A percentile compares a stretch with the other conserved stretches of the same genome.
These are phyloP conservation scores for Lasiurus cinereus DNA, from an alignment of 2,113 vertebrate species.

Conservation along the genomic window DNA sequence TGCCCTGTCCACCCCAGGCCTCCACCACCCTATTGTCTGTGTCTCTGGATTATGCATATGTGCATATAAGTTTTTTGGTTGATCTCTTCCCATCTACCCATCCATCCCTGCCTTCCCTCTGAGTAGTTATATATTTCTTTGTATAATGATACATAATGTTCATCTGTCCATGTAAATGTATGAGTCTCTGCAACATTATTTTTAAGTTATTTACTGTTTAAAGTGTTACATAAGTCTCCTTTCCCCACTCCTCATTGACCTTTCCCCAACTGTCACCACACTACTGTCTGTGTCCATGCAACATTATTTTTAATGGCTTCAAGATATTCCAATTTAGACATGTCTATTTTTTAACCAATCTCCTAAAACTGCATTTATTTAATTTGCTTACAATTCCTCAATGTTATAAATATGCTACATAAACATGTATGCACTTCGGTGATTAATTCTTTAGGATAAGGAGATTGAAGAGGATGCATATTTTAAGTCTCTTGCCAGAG, in stretches of 20 bases:
- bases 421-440: not conserved
- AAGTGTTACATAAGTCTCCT: no score
- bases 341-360: conserved; percentile 8
- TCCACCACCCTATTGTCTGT: no score
- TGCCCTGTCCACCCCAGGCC: no score
- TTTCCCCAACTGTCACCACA: no score
- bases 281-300: not conserved
- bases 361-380: conserved; percentile 16
- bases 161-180: not conserved
- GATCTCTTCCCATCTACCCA: no score
- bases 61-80: no score
- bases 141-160: not conserved
- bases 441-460: conserved; percentile 8
- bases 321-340: not conserved
- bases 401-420: conserved; percentile 10
- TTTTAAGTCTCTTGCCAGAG: conserved; percentile 4
- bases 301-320: conserved; percentile 22
- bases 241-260: no score
- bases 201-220: no score
- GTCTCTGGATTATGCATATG: no score
- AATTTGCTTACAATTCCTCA: not conserved
- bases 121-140: not conserved
- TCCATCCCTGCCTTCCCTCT: no score
- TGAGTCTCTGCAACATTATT: not conserved
- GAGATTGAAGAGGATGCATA: not conserved